Base-by-base conservation (phyloP, 23 tunicate species). In the Halocynthia aurantium region DNA sequence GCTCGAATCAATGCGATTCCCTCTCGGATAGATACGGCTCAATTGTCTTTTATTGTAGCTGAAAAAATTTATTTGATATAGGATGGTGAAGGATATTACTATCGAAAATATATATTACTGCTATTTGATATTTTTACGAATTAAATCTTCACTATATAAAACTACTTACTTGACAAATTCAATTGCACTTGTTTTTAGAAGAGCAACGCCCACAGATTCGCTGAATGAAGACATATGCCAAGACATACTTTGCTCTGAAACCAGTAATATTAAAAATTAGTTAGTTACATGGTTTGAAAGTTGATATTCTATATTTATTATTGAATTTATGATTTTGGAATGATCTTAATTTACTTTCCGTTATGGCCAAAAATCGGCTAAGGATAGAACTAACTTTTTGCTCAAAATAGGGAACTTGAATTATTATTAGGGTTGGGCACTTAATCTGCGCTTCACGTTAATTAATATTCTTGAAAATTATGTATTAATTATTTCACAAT, bases 11-110 rank as follows among this genome's bases (percentile, higher is more conserved):
- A 94, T 80, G 22, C 99, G 77, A 52, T 78, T 62, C 10, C 99
- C 99, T 10, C 72, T 77, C 11, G 99, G 99, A 67, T 94, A 94
- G 62, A 94, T 94, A 52, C 99, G 90, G 56, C 95, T 87, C 6
- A 94, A 69, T 69, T 94, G 99, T n/a, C 78, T 22, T 60, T 81
- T 81, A 78, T 94, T 94, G 85, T 88, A 94, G 54, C 94, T 87
- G 76, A 11, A 83, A 73, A 7, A 1, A 58, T n/a, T 58, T 58
- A 58, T 58, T 58, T n/a, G 4, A 58, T 58, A n/a, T 58, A 58
- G n/a, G 17, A n/a, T 15, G 17, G 15, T 58, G 17, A 1, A 13
- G 17, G 63, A 58, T n/a, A 13, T 58, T 58, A 58, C 63, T 58
- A 58, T 58, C 15, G 4, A 68, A 68, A 15, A 68, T 68, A 18